phyloP scores from a whole-genome alignment of 2,113 vertebrate species.

The Macquaria ambigua region DNA sequence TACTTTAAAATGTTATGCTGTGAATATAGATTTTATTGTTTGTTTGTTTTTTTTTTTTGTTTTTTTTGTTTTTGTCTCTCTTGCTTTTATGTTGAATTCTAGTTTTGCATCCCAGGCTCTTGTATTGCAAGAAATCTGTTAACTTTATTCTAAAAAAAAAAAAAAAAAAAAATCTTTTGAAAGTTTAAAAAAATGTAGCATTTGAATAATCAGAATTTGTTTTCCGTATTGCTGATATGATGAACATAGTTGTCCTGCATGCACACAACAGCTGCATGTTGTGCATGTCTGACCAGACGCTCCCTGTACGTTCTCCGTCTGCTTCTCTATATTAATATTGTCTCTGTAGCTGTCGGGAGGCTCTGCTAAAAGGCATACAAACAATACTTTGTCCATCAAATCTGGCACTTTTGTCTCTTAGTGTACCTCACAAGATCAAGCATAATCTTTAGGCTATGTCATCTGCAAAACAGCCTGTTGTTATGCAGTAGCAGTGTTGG shows the following conservation, averaged over 20 bases:
- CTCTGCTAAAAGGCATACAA: conserved; percentile 48
- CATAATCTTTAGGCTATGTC: conserved; percentile 31
- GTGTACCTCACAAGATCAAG: conserved; percentile 48
- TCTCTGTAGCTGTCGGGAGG: conserved; percentile 56
- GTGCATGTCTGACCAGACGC: conserved; percentile 79
- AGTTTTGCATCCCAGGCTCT: conserved; percentile 75
- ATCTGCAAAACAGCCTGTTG: conserved; percentile 44
- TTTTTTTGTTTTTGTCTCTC: conserved; percentile 36
- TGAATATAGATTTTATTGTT: conserved; percentile 67
- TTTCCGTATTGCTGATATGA: conserved; percentile 68
- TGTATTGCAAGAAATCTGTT: conserved; percentile 68
- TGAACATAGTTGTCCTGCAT: conserved; percentile 78
- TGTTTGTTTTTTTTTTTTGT: too few species aligned
- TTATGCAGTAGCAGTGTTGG: conserved; percentile 49
- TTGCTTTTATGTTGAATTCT: conserved; percentile 59
- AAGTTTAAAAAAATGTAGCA: conserved; percentile 84
- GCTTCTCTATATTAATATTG: conserved; percentile 71
- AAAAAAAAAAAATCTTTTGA: conserved; percentile 49
- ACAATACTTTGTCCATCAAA: conserved; percentile 53
- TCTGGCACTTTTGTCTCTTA: conserved; percentile 45
- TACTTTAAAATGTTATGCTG: conserved; percentile 64
- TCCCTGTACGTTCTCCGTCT: conserved; percentile 60
- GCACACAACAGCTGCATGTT: conserved; percentile 83
- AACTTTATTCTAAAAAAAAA: conserved; percentile 46
- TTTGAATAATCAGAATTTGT: conserved; percentile 72